These are phyloP conservation scores for Aepyceros melampus DNA, from an alignment of 2,113 vertebrate genomes.

Conservation along the genomic window DNA sequence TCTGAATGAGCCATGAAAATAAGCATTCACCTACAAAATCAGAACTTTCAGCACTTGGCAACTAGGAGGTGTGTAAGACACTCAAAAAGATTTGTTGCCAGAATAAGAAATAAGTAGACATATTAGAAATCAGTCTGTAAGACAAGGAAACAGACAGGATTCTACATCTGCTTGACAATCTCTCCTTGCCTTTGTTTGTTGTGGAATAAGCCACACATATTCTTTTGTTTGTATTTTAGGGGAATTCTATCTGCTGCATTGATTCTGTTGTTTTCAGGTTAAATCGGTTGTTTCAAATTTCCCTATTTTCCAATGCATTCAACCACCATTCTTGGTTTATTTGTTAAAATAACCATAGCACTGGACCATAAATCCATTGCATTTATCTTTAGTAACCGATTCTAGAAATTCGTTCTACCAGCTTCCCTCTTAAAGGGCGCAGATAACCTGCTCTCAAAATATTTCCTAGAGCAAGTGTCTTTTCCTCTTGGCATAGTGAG, in stretches of 20 bases:
- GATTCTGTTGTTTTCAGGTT: background rate
- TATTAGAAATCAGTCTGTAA: background rate
- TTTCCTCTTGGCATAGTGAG: background rate
- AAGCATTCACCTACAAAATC: background rate
- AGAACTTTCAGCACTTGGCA: background rate
- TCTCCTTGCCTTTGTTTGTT: background rate
- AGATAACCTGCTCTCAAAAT: background rate
- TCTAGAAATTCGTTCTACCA: background rate
- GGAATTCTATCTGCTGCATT: background rate
- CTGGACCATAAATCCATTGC: background rate
- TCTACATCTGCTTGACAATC: background rate
- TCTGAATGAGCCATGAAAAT: background rate
- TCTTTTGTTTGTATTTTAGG: background rate
- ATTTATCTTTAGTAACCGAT: background rate
- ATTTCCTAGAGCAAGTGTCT: background rate
- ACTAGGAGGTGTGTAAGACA: background rate
- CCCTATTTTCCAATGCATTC: background rate
- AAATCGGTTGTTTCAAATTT: background rate
- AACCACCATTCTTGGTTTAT: background rate
- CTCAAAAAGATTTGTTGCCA: background rate
- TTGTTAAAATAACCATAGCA: background rate
- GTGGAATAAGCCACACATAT: background rate
- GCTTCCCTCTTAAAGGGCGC: background rate
- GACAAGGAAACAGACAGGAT: background rate
- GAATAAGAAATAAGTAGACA: background rate